Base-by-base conservation (phyloP, 2,797 vertebrate species). In the Urocyon cinereoargenteus region DNA sequence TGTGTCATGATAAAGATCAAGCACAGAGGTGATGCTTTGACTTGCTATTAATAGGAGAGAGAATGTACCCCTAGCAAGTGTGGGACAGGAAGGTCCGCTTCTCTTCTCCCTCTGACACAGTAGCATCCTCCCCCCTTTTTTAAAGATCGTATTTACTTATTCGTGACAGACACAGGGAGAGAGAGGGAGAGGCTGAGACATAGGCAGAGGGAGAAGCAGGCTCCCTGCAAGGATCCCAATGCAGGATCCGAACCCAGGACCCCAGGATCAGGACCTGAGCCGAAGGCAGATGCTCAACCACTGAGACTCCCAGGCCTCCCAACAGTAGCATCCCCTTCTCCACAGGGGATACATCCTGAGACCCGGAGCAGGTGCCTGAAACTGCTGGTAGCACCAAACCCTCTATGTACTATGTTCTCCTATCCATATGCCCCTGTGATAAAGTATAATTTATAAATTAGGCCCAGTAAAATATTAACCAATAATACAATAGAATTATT, bases 1-100 rank as follows among this genome's bases (percentile, higher is more conserved):
- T 19, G 15, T 24, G 68, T 77, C 49, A 49, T 85, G 53, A 81
- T 62, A 59, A 78, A 78, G 84, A n/a, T 66, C n/a, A 87, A 40
- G n/a, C 24, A 5, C 19, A 6, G 36, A n/a, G 24, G 34, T 19
- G 45, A 34, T 45, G 31, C 31, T 68, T 4, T 36, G 75, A 81
- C 40, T 12, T 51, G 34, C 51, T 70, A 26, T 21, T 45, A 70
- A 45, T 14, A 40, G 81, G 72, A 92, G 26, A 78, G 26, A 61
- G 40, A 21, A 22, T 6, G 26, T 51, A 21, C 26, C 40, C 22
- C 73, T 28, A 24, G 34, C 34, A 26, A 26, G 21, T 9, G 0
- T 26, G 4, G 28, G 14, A 64, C 14, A 1, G 7, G 2, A 4
- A 13, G 5, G 4, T 26, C 9, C 19, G 21, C 49, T 15, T 61